Base-by-base conservation (phyloP, 2,888 invertebrate species). In the Labia minor region DNA sequence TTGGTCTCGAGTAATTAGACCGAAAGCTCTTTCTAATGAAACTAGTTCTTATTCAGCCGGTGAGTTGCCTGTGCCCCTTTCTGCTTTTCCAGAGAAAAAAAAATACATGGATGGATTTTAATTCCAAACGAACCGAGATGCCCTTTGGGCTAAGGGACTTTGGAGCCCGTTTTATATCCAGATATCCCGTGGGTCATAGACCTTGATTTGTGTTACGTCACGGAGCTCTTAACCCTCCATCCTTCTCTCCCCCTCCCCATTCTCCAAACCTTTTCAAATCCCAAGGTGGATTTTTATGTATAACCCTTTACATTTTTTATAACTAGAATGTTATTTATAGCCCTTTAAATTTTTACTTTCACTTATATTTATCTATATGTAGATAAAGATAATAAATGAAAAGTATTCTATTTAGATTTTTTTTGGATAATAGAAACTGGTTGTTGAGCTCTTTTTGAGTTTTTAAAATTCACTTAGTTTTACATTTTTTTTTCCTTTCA, bases 171-270 rank as follows among this genome's bases (percentile, higher is more conserved):
- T 49, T 49, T 49, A 49, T 49, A 49, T 49, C 49, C 49, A 49
- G 49, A 49, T 49, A 49, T 49, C 49, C 49, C 49, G 49, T 8
- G 49, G 49, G 49, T 16, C 49, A 49, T 11, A 49, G 49, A 49
- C 49, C 49, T 49, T 49, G 49, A 49, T 49, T 49, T 49, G 49
- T 49, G 49, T 49, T 49, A 49, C 49, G 49, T 49, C 49, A 49
- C 16, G 49, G 8, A 49, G 49, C 49, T 49, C 49, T 49, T 49
- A 49, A 16, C 49, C 49, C 49, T 10, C 4, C 26, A 26, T 26
- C 26, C 8, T 3, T 8, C 3, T 3, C 26, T 26, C 8, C 26
- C 26, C 8, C 26, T 3, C 26, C n/a, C n/a, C n/a, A n/a, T n/a
- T n/a, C n/a, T n/a, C n/a, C n/a, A n/a, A n/a, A n/a, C n/a, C n/a